Conservation (phyloP, 2,888 invertebrate species). For the Tuta absoluta region DNA sequence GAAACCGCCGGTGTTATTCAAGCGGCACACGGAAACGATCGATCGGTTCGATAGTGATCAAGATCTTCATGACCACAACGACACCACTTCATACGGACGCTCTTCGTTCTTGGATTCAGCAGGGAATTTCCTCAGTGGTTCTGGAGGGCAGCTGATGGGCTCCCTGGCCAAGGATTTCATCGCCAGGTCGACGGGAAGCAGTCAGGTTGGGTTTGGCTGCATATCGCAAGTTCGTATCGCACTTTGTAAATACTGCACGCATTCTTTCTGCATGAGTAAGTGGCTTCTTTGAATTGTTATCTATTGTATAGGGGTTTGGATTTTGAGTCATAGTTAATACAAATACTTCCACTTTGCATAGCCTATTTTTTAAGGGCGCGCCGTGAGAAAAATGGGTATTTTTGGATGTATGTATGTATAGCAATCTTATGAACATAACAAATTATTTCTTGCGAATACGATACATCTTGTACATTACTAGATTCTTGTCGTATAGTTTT, state of each 20-base stretch:
- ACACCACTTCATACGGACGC: constrained; percentile 45
- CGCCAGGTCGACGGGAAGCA: constrained; percentile 85
- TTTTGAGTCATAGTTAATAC: constrained; percentile 2
- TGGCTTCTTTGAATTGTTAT: constrained; percentile 35
- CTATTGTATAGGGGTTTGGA: neutral
- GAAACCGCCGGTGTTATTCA: constrained; percentile 55
- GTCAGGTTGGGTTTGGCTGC: constrained; percentile 84
- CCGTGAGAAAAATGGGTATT: too few species aligned
- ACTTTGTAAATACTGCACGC: constrained; percentile 62
- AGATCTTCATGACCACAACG: constrained; percentile 29
- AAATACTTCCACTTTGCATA: too few species aligned
- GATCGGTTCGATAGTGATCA: constrained; percentile 55
- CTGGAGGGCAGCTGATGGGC: constrained; percentile 78
- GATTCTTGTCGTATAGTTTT: too few species aligned
- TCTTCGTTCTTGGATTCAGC: constrained; percentile 68
- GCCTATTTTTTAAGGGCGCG: too few species aligned
- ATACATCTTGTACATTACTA: too few species aligned
- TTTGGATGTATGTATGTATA: too few species aligned
- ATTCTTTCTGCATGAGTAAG: constrained; percentile 40
- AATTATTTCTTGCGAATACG: too few species aligned
- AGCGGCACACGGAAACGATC: constrained; percentile 46
- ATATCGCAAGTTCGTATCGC: constrained; percentile 77
- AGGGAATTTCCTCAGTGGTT: constrained; percentile 67
- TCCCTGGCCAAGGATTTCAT: constrained; percentile 85
- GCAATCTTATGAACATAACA: too few species aligned